A percentile compares a stretch with the other conserved stretches of the same genome.
These are phyloP conservation scores for Sialia sialis DNA, from an alignment of 2,113 vertebrate genomes.

Conservation along the genomic window DNA sequence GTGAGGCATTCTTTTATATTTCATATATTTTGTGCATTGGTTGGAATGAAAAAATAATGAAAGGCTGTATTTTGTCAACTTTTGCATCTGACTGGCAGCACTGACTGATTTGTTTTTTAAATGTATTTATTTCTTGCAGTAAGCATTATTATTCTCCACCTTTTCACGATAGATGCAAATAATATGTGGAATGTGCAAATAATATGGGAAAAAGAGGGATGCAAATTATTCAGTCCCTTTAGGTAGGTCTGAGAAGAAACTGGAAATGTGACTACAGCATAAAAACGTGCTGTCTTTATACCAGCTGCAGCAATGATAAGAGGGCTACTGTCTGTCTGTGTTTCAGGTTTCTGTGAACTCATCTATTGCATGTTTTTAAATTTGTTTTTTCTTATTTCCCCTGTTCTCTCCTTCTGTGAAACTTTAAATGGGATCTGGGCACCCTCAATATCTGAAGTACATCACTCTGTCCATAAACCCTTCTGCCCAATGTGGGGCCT, in stretches of 20 bases:
- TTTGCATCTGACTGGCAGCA: constrained; percentile 49
- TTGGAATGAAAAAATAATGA: constrained; percentile 60
- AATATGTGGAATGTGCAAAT: constrained; percentile 39
- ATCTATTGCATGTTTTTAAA: background rate
- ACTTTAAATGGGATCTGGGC: background rate
- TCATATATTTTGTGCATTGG: constrained; percentile 52
- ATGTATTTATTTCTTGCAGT: constrained; percentile 54
- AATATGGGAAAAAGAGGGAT: constrained; percentile 38
- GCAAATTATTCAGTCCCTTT: constrained; percentile 24
- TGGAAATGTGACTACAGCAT: constrained; percentile 16
- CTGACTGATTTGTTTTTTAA: constrained; percentile 60
- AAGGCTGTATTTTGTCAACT: constrained; percentile 61
- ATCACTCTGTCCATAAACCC: background rate
- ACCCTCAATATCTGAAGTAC: background rate
- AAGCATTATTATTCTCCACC: constrained; percentile 24
- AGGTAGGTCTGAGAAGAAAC: constrained; percentile 30
- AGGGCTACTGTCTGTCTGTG: background rate
- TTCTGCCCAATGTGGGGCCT: background rate
- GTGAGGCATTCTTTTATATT: constrained; percentile 52
- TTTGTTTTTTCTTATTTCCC: background rate
- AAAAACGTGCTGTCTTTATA: background rate
- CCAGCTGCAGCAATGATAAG: background rate
- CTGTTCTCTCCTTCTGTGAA: background rate
- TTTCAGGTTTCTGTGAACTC: background rate
- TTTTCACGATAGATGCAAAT: constrained; percentile 54